Evolutionary conservation across 2,797 vertebrate genomes (phyloP), one percentile per base, ranked within the genome.

Genomic region (Falco naumanni): DNA sequence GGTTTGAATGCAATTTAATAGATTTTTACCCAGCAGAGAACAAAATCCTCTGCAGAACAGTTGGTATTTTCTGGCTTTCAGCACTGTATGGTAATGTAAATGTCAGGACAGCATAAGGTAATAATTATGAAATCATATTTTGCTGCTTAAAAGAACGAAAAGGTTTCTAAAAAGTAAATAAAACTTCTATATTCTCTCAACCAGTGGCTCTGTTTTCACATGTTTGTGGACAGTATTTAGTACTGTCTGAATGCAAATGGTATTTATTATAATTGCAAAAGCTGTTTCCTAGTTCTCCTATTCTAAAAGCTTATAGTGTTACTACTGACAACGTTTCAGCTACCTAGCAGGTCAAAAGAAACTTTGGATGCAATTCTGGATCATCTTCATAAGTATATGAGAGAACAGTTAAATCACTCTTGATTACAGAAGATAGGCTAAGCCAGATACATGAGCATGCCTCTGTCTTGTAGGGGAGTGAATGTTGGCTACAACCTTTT

Each of bases 121-220:
- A 96, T 95, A 93, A 97, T 97, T 97, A 96, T 70, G 88, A 92
- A 93, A 96, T 94, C 86, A 74, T 87, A 95, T 95, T 97, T 95
- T 96, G 48, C 93, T 89, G 91, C 85, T 94, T 97, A 85, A 95
- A 97, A 88, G 91, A 97, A 91, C 69, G 66, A 86, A 89, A 96
- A 95, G 77, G 71, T 92, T 93, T 95, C 77, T 91, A 48, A 81
- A 93, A 94, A 90, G 87, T 93, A 97, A 97, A 96, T 82, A 95
- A 95, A 91, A 72, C 50, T 90, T 87, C 84, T 65, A 34, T 57
- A 20, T 16, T 86, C 77, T 89, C 54, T 71, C 57, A 90, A 84
- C 41, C 76, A 84, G 79, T 76, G 84, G 68, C 63, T 96, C 59
- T 94, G 13, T 90, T 87, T 94, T 83, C 2, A 0, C 72, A 20